Evolutionary conservation across 2,888 invertebrate genomes (phyloP).

Genomic region (Malthinus flaveolus): DNA sequence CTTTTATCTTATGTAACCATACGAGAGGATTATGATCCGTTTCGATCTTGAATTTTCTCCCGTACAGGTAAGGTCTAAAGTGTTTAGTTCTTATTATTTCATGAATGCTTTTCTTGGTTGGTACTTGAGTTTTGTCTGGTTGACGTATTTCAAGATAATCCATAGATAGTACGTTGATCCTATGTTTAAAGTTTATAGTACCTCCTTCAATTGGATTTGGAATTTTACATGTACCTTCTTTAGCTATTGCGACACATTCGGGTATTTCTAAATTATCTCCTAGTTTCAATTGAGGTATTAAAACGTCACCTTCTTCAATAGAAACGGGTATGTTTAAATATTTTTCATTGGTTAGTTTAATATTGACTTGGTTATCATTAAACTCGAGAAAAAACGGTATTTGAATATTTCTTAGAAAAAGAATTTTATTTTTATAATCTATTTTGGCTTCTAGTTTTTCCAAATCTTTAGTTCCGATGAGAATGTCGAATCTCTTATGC

Average conservation of each 20-base stretch:
- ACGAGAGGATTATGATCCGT: constrained; percentile 23
- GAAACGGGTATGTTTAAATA: neutral
- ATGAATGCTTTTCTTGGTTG: neutral
- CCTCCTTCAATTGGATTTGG: neutral
- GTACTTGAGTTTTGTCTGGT: neutral
- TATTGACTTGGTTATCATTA: neutral
- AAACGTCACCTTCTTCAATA: neutral
- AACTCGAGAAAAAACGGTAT: neutral
- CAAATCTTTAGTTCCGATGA: neutral
- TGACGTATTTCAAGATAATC: neutral
- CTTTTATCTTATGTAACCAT: constrained; percentile 16
- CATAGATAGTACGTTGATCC: neutral
- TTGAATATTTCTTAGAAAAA: neutral
- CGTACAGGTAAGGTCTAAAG: constrained; percentile 16
- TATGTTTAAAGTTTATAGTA: neutral
- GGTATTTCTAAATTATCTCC: neutral
- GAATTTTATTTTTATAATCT: neutral
- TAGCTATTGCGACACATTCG: neutral
- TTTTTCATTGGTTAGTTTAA: neutral
- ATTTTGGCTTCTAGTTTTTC: neutral
- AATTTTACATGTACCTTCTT: neutral
- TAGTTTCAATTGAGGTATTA: neutral
- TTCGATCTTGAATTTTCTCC: constrained; percentile 15
- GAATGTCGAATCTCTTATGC: neutral
- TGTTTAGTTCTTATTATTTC: constrained; percentile 8